These are phyloP conservation scores for Amblyopsis rosae DNA, from an alignment of 2,113 vertebrate species.

Conservation along the genomic window DNA sequence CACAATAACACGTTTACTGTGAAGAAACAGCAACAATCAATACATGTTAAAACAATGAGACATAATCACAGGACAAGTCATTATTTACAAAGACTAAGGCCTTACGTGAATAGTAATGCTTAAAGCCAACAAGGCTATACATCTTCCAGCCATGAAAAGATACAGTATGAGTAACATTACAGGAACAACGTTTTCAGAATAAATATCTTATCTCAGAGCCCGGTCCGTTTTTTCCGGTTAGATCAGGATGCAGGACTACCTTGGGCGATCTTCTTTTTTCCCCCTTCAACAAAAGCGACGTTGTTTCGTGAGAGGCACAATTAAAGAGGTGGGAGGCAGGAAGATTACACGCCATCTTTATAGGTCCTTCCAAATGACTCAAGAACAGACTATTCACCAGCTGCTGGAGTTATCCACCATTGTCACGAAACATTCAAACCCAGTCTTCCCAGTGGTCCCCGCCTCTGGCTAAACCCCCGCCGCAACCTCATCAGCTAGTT, in stretches of 20 bases:
- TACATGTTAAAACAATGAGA: too few species aligned
- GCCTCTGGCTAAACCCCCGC: neutral
- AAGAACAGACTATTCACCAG: conserved; percentile 66
- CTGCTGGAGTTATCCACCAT: conserved; percentile 65
- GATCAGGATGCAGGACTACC: conserved; percentile 28
- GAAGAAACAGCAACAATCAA: too few species aligned
- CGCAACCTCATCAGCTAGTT: neutral
- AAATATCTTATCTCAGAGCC: too few species aligned
- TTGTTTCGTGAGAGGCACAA: conserved; percentile 67
- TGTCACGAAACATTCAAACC: conserved; percentile 58
- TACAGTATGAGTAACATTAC: too few species aligned
- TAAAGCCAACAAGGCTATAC: too few species aligned
- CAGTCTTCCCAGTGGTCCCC: conserved; percentile 9
- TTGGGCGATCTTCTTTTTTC: conserved; percentile 34
- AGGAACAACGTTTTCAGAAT: too few species aligned
- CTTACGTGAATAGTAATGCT: too few species aligned
- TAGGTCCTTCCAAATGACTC: conserved; percentile 73
- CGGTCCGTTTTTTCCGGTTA: neutral
- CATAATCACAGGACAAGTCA: too few species aligned
- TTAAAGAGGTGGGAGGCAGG: conserved; percentile 64
- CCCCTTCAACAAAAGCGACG: conserved; percentile 59
- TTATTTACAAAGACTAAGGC: too few species aligned
- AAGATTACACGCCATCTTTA: conserved; percentile 73
- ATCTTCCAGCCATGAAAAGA: too few species aligned
- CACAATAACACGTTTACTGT: too few species aligned